These are phyloP conservation scores for Drosophila rubida DNA, from an alignment of 2,888 invertebrate species.

Conservation along the genomic window DNA sequence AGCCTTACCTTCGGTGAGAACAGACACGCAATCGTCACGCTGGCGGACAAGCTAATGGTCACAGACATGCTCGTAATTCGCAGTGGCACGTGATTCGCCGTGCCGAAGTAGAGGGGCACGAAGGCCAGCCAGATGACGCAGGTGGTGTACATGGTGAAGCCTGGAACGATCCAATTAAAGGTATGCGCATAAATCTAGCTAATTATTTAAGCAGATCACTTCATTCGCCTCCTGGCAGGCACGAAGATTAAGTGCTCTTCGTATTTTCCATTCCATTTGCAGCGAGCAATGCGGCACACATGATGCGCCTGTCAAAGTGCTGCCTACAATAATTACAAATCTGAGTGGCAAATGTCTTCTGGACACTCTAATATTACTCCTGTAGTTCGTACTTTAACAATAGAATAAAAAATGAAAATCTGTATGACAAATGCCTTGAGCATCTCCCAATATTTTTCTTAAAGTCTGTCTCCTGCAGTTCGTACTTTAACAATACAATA, in stretches of 20 bases:
- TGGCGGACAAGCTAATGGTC: conserved; percentile 96
- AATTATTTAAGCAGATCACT: not conserved
- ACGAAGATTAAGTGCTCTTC: not conserved
- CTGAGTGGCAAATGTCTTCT: too few species aligned
- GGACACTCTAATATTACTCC: too few species aligned
- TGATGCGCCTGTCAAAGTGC: not conserved
- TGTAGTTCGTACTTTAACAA: too few species aligned
- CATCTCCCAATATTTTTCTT: too few species aligned
- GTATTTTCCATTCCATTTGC: not conserved
- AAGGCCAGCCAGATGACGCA: conserved; percentile 99
- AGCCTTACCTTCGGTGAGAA: conserved; percentile 95
- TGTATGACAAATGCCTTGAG: too few species aligned
- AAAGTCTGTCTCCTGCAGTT: too few species aligned
- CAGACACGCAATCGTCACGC: conserved; percentile 96
- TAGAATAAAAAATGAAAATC: too few species aligned
- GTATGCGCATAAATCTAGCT: conserved; percentile 1
- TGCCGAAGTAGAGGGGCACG: conserved; percentile 98
- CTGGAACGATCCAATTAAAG: conserved; percentile 84
- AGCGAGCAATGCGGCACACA: not conserved
- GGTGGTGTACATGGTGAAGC: conserved; percentile 99
- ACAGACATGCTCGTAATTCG: conserved; percentile 98
- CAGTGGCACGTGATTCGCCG: conserved; percentile 95
- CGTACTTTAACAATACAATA: too few species aligned
- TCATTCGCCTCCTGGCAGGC: not conserved
- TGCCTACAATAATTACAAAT: not conserved